phyloP scores from a whole-genome alignment of 2,113 vertebrate genomes.

The Microtus oregoni region DNA sequence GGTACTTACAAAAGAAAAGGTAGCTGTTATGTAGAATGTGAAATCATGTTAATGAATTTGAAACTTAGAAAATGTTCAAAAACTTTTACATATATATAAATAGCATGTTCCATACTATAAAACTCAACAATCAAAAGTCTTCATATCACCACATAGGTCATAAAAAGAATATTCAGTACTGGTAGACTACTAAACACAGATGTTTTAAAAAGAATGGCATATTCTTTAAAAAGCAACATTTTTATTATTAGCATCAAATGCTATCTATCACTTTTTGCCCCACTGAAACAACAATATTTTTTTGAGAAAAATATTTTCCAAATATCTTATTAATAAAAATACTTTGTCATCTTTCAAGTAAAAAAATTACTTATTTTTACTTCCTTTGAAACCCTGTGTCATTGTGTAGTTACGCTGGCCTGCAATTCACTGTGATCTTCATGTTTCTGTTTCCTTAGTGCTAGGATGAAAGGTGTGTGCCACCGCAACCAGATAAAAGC shows the following conservation, averaged over 20 bases:
- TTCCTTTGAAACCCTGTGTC: not conserved
- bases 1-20: not conserved
- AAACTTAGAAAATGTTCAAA: not conserved
- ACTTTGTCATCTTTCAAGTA: not conserved
- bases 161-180: not conserved
- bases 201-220: not conserved
- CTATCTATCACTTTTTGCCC: not conserved
- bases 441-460: not conserved
- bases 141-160: not conserved
- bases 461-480: not conserved
- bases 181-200: not conserved
- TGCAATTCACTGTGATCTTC: not conserved
- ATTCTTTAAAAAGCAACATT: not conserved
- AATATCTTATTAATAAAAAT: not conserved
- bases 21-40: not conserved
- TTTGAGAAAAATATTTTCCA: not conserved
- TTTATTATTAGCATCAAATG: not conserved
- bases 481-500: not conserved
- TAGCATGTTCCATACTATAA: not conserved
- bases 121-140: not conserved
- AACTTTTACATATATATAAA: not conserved
- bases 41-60: constrained; percentile 10
- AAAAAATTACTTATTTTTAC: not conserved
- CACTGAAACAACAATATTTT: not conserved
- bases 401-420: not conserved